Percentiles rank a stretch among this genome's conserved stretches.
These are phyloP conservation scores for Nannospalax galili DNA, from an alignment of 2,113 vertebrate genomes.

Conservation along the genomic window DNA sequence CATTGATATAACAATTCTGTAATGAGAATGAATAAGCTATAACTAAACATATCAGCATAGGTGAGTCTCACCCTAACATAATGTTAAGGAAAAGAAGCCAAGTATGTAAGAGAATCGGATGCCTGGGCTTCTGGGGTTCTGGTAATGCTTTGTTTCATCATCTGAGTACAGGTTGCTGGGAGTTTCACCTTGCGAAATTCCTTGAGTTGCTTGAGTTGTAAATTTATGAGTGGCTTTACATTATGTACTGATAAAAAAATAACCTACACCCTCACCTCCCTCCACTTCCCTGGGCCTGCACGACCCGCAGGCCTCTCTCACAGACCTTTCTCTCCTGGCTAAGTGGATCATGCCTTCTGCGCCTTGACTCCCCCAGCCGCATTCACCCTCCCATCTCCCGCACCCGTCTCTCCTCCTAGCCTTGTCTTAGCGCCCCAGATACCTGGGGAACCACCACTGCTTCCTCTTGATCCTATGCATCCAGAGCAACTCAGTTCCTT, in stretches of 20 bases:
- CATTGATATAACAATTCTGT: neutral
- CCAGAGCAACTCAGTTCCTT: too few relatives aligned
- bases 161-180: neutral
- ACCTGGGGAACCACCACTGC: too few relatives aligned
- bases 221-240: neutral
- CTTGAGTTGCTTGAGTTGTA: neutral
- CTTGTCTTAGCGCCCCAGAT: too few relatives aligned
- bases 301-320: too few relatives aligned
- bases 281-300: too few relatives aligned
- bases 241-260: neutral
- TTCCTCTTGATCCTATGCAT: too few relatives aligned
- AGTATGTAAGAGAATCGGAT: neutral
- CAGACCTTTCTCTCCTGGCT: too few relatives aligned
- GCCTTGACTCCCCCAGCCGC: too few relatives aligned
- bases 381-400: too few relatives aligned
- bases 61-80: neutral
- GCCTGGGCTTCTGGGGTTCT: neutral
- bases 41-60: neutral
- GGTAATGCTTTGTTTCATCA: neutral
- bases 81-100: neutral
- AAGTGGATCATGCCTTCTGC: too few relatives aligned
- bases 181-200: conserved; percentile 15
- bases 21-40: neutral
- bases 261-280: too few relatives aligned
- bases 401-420: too few relatives aligned